phyloP scores from a whole-genome alignment of 2,113 vertebrate genomes.

The Leptobrachium ailaonicum region DNA sequence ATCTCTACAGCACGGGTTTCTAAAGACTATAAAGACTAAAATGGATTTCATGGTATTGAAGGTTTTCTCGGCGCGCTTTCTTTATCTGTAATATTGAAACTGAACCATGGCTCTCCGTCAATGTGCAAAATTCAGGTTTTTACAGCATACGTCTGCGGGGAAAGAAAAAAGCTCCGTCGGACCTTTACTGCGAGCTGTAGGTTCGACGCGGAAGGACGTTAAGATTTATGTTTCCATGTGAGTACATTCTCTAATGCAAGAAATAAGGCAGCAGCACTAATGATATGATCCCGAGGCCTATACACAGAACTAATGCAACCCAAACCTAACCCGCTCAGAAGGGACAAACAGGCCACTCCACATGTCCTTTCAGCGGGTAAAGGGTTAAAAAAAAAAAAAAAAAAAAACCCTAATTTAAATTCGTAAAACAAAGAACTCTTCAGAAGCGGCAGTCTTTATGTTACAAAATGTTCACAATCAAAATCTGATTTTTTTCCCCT shows the following conservation, averaged over 20 bases:
- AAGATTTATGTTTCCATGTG: constrained; percentile 65
- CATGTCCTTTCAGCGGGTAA: constrained; percentile 48
- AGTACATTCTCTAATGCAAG: constrained; percentile 77
- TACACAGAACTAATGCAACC: constrained; percentile 65
- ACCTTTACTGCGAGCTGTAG: constrained; percentile 67
- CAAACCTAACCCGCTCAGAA: constrained; percentile 65
- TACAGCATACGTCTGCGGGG: constrained; percentile 55
- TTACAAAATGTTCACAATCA: constrained; percentile 72
- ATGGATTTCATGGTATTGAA: constrained; percentile 55
- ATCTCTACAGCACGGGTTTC: constrained; percentile 71
- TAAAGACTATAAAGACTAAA: constrained; percentile 62
- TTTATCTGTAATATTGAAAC: constrained; percentile 60
- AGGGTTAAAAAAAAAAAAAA: constrained; percentile 48
- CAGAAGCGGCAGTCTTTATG: constrained; percentile 62
- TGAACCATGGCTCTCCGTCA: constrained; percentile 61
- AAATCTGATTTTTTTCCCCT: constrained; percentile 55
- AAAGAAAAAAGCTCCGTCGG: constrained; percentile 58
- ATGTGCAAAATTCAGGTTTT: constrained; percentile 59
- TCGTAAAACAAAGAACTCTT: constrained; percentile 59
- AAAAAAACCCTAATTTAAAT: constrained; percentile 44
- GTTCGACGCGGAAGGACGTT: constrained; percentile 65
- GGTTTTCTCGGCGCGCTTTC: constrained; percentile 59
- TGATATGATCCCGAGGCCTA: constrained; percentile 65
- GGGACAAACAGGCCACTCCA: constrained; percentile 49
- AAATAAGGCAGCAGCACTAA: constrained; percentile 72